These are phyloP conservation scores for Beris morrisii DNA, from an alignment of 2,888 invertebrate species.

Conservation along the genomic window DNA sequence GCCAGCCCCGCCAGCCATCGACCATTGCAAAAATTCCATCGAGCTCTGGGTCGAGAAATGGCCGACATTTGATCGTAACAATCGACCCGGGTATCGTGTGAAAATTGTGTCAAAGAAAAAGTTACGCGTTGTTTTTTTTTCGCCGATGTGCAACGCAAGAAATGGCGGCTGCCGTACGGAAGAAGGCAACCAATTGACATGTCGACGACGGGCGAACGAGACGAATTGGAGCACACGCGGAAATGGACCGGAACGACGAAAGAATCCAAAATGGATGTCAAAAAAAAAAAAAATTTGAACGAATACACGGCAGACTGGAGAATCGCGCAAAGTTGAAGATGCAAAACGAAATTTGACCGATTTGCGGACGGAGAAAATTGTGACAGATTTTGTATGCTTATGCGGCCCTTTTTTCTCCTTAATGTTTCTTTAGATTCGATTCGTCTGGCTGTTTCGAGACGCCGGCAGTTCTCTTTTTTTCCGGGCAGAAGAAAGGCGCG, in stretches of 20 bases:
- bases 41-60: not conserved
- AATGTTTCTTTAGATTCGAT: constrained; percentile 12
- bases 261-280: constrained; percentile 39
- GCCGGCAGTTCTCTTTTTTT: constrained; percentile 9
- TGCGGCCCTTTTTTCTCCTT: not conserved
- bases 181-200: not conserved
- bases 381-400: not conserved
- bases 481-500: constrained; percentile 2
- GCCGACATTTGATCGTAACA: not conserved
- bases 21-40: not conserved
- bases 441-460: not conserved
- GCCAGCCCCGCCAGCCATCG: constrained; percentile 3
- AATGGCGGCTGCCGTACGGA: not conserved
- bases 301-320: not conserved
- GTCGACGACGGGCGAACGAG: not conserved
- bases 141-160: not conserved
- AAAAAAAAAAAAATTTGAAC: constrained; percentile 13
- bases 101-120: constrained; percentile 15
- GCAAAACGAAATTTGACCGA: constrained; percentile 16
- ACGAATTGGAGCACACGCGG: constrained; percentile 21
- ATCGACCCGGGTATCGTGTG: constrained; percentile 4
- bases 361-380: constrained; percentile 28
- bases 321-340: constrained; percentile 1
- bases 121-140: constrained; percentile 6
- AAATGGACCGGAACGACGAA: constrained; percentile 33